These are phyloP conservation scores for Myripristis murdjan DNA, from an alignment of 2,797 vertebrate species.

Conservation along the genomic window DNA sequence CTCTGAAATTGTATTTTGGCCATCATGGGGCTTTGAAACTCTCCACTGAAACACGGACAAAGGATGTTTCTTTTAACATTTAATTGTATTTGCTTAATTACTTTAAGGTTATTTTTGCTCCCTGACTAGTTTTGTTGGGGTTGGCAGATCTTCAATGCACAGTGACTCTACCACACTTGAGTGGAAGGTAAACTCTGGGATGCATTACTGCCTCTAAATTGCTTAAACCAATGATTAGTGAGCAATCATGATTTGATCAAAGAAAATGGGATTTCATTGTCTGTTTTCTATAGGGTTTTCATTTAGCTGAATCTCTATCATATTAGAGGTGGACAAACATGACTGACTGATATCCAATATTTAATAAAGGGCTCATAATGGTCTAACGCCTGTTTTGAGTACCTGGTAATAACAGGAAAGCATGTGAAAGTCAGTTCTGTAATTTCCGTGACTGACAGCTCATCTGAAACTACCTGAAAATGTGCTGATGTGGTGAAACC, in stretches of 20 bases:
- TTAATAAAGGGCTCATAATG: not conserved
- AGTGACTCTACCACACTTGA: constrained; percentile 13
- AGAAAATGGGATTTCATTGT: not conserved
- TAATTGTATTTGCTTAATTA: too few species aligned
- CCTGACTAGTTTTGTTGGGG: not conserved
- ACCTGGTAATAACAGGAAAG: not conserved
- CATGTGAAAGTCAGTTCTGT: not conserved
- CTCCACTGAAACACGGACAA: constrained; percentile 17
- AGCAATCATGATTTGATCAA: constrained; percentile 11
- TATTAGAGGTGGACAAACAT: too few species aligned
- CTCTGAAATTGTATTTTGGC: too few species aligned
- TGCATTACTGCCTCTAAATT: not conserved
- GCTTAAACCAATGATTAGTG: constrained; percentile 13
- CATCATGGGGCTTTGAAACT: not conserved
- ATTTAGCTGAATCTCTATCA: not conserved
- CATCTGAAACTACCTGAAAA: constrained; percentile 25
- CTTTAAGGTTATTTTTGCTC: too few species aligned
- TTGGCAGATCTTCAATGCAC: too few species aligned
- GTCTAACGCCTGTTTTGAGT: not conserved
- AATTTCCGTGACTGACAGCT: constrained; percentile 26
- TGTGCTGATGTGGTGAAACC: constrained; percentile 39
- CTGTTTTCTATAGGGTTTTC: not conserved
- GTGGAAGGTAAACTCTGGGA: not conserved
- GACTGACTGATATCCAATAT: too few species aligned
- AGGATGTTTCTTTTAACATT: too few species aligned